phyloP scores from a whole-genome alignment of 2,113 vertebrate genomes.

The Hipposideros armiger region DNA sequence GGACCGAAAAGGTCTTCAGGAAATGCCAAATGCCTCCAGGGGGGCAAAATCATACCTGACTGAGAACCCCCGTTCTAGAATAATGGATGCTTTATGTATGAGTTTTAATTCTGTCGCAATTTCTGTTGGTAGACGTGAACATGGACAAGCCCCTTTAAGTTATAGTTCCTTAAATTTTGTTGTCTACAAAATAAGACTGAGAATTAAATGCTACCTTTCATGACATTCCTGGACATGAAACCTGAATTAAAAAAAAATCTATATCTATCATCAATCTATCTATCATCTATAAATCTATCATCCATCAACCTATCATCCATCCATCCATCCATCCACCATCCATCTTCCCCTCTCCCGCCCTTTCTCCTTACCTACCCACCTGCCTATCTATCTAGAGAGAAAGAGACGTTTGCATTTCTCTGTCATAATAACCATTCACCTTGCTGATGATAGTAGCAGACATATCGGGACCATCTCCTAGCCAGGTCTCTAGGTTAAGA shows the following conservation, averaged over 20 bases:
- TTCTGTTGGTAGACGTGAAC: neutral
- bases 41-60: neutral
- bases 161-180: neutral
- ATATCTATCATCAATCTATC: neutral
- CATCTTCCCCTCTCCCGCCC: neutral
- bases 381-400: neutral
- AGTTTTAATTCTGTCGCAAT: neutral
- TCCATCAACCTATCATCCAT: neutral
- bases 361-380: neutral
- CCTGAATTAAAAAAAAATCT: neutral
- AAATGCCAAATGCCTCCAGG: neutral
- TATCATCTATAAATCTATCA: too few relatives aligned
- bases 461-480: neutral
- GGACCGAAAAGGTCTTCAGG: neutral
- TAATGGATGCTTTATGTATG: neutral
- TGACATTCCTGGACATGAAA: neutral
- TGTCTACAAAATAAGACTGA: neutral
- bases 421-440: neutral
- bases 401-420: neutral
- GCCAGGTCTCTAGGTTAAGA: conserved; percentile 32
- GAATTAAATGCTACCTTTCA: neutral
- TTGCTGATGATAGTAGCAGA: neutral
- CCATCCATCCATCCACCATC: neutral
- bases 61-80: neutral
- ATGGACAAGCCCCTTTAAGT: neutral